phyloP scores from a whole-genome alignment of 2,888 invertebrate species.

The Clepsis dumicolana region DNA sequence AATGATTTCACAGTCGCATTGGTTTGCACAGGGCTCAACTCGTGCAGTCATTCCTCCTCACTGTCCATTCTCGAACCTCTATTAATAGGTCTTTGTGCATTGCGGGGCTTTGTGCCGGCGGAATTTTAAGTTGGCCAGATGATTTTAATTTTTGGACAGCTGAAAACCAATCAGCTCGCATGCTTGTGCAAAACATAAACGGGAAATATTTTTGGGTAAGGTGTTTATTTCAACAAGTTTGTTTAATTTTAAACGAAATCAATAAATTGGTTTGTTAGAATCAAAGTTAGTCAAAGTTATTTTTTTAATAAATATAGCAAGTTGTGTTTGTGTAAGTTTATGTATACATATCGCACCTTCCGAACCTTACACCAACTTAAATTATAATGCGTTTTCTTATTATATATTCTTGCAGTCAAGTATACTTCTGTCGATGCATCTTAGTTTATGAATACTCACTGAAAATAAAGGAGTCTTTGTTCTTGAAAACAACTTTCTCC shows the following conservation, averaged over 20 bases:
- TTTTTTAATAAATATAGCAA: no score
- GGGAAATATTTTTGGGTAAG: neutral
- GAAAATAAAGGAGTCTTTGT: conserved; percentile 8
- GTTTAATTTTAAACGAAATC: neutral
- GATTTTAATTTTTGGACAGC: conserved; percentile 1
- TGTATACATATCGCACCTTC: no score
- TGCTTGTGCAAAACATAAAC: neutral
- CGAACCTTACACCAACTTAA: no score
- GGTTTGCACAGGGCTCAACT: neutral
- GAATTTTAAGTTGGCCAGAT: conserved; percentile 37
- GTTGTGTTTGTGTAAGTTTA: no score
- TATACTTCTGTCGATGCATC: neutral
- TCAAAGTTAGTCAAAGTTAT: no score
- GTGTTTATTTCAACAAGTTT: neutral
- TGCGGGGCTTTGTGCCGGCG: conserved; percentile 26
- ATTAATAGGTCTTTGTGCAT: conserved; percentile 42
- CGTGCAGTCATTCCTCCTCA: conserved; percentile 16
- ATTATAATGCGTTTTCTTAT: no score
- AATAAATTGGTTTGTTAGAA: neutral
- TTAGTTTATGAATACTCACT: neutral
- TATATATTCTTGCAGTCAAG: no score
- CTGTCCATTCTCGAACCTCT: conserved; percentile 36
- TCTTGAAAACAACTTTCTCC: conserved; percentile 28
- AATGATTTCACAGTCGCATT: neutral
- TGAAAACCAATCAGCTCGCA: neutral